Percentiles rank a stretch among this genome's conserved stretches.
Evolutionary conservation across 2,888 invertebrate species (phyloP).

Genomic region (Leptopilina drosophilae): DNA sequence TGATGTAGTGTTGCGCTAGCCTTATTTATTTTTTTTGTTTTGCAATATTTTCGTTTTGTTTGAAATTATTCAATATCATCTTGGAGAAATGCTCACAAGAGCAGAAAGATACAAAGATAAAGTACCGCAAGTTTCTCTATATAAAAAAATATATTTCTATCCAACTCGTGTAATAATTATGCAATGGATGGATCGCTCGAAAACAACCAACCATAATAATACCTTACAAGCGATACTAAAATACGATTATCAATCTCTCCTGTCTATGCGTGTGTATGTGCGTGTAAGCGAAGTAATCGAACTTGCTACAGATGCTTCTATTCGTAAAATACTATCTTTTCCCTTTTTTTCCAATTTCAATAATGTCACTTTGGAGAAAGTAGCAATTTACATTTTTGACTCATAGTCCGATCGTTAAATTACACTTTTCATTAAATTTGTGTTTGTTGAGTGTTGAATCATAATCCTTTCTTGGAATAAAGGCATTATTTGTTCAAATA

Average conservation of each 20-base stretch:
- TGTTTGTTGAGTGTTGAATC: too few species aligned
- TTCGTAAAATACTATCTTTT: background rate
- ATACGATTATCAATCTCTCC: slow-evolving; percentile 27
- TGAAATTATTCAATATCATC: slow-evolving; percentile 32
- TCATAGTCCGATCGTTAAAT: too few species aligned
- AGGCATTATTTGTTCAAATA: too few species aligned
- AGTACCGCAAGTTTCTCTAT: slow-evolving; percentile 32
- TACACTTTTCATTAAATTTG: too few species aligned
- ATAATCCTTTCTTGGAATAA: too few species aligned
- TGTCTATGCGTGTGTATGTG: background rate
- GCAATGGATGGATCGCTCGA: slow-evolving; percentile 31
- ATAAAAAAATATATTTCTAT: slow-evolving; percentile 6
- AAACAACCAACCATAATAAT: slow-evolving; percentile 33
- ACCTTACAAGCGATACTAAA: slow-evolving; percentile 33
- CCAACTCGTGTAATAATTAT: slow-evolving; percentile 36
- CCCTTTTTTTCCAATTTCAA: too few species aligned
- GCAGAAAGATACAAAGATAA: slow-evolving; percentile 38
- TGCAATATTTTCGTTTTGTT: too few species aligned
- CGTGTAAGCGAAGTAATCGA: background rate
- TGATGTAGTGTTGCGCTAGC: too few species aligned
- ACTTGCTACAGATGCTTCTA: background rate
- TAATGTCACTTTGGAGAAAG: too few species aligned
- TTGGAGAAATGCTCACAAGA: slow-evolving; percentile 29
- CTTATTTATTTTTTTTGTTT: too few species aligned
- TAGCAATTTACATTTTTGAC: too few species aligned